Percentiles rank a stretch among this genome's conserved stretches.
Conservation (phyloP, 2,797 vertebrate species). For the Eutrigla gurnardus region DNA sequence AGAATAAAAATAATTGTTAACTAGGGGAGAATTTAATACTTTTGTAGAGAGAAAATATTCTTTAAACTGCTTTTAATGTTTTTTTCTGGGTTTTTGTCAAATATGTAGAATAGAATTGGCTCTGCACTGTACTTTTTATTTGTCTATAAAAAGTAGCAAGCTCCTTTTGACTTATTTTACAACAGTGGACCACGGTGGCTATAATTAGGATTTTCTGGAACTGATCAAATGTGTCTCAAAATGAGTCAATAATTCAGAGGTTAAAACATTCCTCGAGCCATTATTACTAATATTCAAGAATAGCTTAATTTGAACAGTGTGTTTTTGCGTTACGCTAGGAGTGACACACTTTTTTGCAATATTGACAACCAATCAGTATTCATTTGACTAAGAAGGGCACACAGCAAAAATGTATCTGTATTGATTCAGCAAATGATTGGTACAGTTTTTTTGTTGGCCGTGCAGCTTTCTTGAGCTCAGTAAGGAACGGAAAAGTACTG, state of each 20-base stretch:
- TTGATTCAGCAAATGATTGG: slow-evolving; percentile 39
- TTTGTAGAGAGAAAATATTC: neutral
- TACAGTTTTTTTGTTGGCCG: slow-evolving; percentile 36
- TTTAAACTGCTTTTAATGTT: neutral
- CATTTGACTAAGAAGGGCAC: neutral
- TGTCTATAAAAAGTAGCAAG: neutral
- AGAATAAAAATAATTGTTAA: neutral
- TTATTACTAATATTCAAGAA: neutral
- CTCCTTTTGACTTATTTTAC: slow-evolving; percentile 9
- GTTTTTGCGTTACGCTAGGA: slow-evolving; percentile 7
- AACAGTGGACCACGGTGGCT: neutral
- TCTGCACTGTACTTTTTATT: neutral
- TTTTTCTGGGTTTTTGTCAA: neutral
- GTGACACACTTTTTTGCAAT: slow-evolving; percentile 5
- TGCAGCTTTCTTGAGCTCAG: slow-evolving; percentile 10
- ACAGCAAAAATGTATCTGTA: slow-evolving; percentile 14
- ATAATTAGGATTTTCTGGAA: neutral
- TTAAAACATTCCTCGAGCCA: neutral
- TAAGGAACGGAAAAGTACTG: slow-evolving; percentile 67
- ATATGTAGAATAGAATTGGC: neutral
- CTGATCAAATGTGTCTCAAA: slow-evolving; percentile 2
- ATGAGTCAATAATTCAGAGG: neutral
- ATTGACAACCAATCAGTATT: slow-evolving; percentile 1
- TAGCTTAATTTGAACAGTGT: neutral
- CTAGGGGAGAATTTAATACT: neutral